Conservation (phyloP, 2,113 vertebrate genomes). For the Monopterus albus region DNA sequence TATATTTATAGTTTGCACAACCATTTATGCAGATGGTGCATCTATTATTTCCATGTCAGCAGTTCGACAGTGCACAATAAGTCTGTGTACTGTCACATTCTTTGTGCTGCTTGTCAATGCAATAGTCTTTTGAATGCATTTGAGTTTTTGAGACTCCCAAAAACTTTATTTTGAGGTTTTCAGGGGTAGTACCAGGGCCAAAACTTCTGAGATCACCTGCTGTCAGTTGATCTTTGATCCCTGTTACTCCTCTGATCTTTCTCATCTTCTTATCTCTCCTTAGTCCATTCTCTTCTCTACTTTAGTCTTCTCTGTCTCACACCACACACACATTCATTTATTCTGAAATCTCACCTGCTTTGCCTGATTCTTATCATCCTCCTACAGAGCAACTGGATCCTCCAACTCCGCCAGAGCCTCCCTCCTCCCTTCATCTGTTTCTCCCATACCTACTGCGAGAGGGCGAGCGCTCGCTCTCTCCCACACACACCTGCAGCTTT, state of each 20-base stretch:
- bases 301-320: neutral
- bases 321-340: neutral
- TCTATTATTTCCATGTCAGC: neutral
- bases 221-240: neutral
- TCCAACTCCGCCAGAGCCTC: conserved; percentile 24
- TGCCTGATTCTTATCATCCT: conserved; percentile 52
- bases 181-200: neutral
- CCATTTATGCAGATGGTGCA: neutral
- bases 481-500: conserved; percentile 17
- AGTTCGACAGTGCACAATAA: neutral
- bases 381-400: conserved; percentile 60
- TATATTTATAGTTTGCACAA: neutral
- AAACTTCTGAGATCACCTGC: neutral
- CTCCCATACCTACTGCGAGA: conserved; percentile 41
- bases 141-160: too few relatives aligned
- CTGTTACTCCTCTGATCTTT: neutral
- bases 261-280: neutral
- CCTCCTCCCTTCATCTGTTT: conserved; percentile 36
- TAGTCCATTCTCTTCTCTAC: neutral
- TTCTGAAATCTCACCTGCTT: conserved; percentile 5
- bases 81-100: neutral
- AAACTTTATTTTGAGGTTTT: neutral
- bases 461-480: conserved; percentile 13
- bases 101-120: neutral
- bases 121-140: conserved; percentile 1